These are phyloP conservation scores for Thaleichthys pacificus DNA, from an alignment of 2,797 vertebrate species.

Conservation along the genomic window DNA sequence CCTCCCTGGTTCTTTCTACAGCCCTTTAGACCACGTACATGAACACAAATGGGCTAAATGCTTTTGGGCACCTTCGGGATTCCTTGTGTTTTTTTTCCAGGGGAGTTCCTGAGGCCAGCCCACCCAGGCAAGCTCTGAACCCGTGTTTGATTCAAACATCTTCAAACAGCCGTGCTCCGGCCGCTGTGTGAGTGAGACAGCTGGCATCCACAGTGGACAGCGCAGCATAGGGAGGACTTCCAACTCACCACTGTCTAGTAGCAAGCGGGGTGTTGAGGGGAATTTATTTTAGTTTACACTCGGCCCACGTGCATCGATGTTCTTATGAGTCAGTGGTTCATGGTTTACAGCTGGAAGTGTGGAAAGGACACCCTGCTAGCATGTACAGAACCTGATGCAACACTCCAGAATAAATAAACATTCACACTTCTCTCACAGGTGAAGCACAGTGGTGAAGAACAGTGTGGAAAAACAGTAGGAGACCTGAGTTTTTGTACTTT, in stretches of 20 bases:
- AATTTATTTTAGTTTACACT: conserved; percentile 55
- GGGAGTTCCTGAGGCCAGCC: neutral
- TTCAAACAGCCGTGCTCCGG: conserved; percentile 21
- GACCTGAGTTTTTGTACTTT: neutral
- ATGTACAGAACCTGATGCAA: conserved; percentile 22
- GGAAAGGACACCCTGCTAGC: conserved; percentile 41
- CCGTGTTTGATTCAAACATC: conserved; percentile 21
- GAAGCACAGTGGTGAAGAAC: neutral
- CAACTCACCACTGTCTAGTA: conserved; percentile 29
- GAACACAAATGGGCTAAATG: conserved; percentile 5
- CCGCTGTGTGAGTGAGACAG: conserved; percentile 1
- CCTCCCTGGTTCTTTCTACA: neutral
- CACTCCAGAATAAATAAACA: conserved; percentile 5
- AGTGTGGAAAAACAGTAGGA: neutral
- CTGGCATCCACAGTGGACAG: conserved; percentile 8
- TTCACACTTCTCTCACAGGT: neutral
- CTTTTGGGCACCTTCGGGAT: conserved; percentile 19
- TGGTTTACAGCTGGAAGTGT: conserved; percentile 43
- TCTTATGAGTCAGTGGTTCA: conserved; percentile 57
- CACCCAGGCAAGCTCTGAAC: conserved; percentile 16
- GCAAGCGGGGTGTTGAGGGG: conserved; percentile 33
- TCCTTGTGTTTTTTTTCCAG: neutral
- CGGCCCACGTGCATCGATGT: conserved; percentile 46
- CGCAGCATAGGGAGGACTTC: conserved; percentile 38
- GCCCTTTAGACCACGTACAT: too few relatives aligned